Base-by-base conservation (phyloP, 2,113 vertebrate species). In the Notarius quadriscutis region DNA sequence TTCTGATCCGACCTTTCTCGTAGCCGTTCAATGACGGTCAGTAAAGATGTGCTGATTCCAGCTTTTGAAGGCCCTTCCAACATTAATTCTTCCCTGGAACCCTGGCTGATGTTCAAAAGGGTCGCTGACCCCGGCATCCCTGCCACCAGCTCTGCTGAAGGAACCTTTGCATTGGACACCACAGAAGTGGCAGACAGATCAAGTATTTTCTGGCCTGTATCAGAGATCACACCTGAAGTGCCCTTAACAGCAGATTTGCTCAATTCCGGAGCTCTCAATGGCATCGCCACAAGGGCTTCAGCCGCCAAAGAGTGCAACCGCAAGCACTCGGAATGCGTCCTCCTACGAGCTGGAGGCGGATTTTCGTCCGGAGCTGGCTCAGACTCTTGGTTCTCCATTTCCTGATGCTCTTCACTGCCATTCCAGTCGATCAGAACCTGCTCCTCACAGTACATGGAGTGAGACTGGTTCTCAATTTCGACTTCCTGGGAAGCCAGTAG, bases 1-100 rank as follows among this genome's bases (percentile, higher is more conserved):
- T 99, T 98, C 92, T 99, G 98, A 92, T 99, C 98, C 0, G 98
- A 98, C 91, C 98, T 96, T 90, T 99, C 98, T 75, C 97, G 92
- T 69, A 99, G 92, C 18, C 98, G 96, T 77, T 99, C 98, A 9
- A 99, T 99, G 75, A 99, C 98, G 0, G 98, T 99, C 63, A 99
- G 96, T 14, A 99, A 93, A 0, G 98, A 99, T 93, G 96, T 95
- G 87, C 98, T 99, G 92, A 99, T 99, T 88, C 98, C 98, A 15
- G 96, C 97, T 94, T 97, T 99, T 4, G 95, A 93, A 0, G 97
- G 96, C 0, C 96, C 94, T 55, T 97, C 96, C 0, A 95, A 93
- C 41, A 94, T 93, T 0, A 97, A 90, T 20, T 94, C 95, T 84
- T 94, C 84, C 92, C 83, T 41, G 87, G 88, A 92, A 79, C 80